phyloP scores from a whole-genome alignment of 2,888 invertebrate genomes.

The Melipona bicolor region DNA sequence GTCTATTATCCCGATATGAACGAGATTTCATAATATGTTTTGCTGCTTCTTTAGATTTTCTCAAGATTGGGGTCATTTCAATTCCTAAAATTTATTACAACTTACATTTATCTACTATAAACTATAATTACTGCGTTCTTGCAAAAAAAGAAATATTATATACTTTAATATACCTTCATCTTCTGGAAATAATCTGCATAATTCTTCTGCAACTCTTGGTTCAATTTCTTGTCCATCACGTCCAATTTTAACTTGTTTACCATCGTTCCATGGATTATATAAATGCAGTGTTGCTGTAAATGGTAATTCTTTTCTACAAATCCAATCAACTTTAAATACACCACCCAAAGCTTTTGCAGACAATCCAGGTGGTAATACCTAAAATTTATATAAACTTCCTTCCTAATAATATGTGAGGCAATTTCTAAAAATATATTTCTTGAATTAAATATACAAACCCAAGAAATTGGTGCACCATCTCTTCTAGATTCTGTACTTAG shows the following conservation, averaged over 20 bases:
- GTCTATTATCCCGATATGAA: conserved; percentile 73
- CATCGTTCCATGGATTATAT: conserved; percentile 99
- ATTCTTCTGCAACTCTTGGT: conserved; percentile 96
- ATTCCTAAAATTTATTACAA: conserved; percentile 83
- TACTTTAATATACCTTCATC: conserved; percentile 89
- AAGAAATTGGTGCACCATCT: conserved; percentile 95
- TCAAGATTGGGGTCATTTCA: conserved; percentile 94
- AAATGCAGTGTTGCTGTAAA: conserved; percentile 96
- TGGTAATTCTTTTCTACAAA: conserved; percentile 96
- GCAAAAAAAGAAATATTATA: background rate
- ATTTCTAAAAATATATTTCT: background rate
- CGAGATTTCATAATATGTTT: conserved; percentile 86
- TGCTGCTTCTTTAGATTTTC: conserved; percentile 93
- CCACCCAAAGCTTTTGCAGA: conserved; percentile 97
- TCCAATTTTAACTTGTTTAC: conserved; percentile 99
- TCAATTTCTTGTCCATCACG: conserved; percentile 99
- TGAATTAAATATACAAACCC: conserved; percentile 86
- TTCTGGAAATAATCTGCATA: conserved; percentile 96
- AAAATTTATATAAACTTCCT: conserved; percentile 42
- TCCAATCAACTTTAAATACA: conserved; percentile 98
- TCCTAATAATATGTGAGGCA: conserved; percentile 11
- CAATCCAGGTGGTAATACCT: conserved; percentile 94
- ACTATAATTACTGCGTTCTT: background rate
- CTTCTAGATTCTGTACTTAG: conserved; percentile 94
- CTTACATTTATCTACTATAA: background rate